phyloP scores from a whole-genome alignment of 2,888 invertebrate species.

The Nemurella pictetii region DNA sequence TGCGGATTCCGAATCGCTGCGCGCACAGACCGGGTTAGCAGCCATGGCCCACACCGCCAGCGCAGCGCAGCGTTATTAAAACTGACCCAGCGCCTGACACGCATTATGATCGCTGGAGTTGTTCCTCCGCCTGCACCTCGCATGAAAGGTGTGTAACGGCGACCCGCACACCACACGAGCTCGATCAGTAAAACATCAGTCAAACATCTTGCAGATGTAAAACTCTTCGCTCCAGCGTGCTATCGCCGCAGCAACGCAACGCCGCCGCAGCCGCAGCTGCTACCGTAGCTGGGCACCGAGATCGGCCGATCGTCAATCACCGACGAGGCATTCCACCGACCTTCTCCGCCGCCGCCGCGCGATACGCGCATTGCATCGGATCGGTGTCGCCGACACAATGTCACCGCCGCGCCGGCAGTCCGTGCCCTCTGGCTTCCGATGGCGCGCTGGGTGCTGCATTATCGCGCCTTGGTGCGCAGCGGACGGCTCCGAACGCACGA shows the following conservation, averaged over 20 bases:
- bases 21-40: background rate
- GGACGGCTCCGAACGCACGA: too few relatives aligned
- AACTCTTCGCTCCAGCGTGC: too few relatives aligned
- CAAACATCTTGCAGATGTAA: slow-evolving; percentile 35
- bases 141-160: slow-evolving; percentile 38
- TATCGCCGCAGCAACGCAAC: too few relatives aligned
- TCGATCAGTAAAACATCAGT: slow-evolving; percentile 33
- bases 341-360: background rate
- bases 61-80: background rate
- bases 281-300: background rate
- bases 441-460: background rate
- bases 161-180: slow-evolving; percentile 25
- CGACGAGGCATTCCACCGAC: background rate
- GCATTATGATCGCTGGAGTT: background rate
- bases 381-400: background rate
- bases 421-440: background rate
- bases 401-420: background rate
- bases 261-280: too few relatives aligned
- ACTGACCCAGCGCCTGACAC: background rate
- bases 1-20: background rate
- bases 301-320: slow-evolving; percentile 2
- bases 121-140: background rate
- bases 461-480: background rate
- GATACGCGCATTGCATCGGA: background rate
- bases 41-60: background rate